Percentiles rank a stretch among this genome's conserved stretches.
These are phyloP conservation scores for Ispidina picta DNA, from an alignment of 2,797 vertebrate species.

Conservation along the genomic window DNA sequence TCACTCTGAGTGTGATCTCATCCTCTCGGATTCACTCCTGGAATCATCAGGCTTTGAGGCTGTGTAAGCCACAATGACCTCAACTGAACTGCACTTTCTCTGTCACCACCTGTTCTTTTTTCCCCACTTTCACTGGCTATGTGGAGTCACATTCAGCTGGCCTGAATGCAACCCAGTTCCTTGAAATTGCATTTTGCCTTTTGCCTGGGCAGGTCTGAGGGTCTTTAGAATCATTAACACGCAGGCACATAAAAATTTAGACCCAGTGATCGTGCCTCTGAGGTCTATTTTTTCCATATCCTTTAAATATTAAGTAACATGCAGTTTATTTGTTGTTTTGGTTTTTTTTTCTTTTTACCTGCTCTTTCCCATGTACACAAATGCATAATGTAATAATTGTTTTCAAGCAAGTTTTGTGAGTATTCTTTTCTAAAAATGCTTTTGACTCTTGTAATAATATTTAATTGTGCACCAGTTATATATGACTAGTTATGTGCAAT, in stretches of 20 bases:
- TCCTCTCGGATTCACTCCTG: conserved; percentile 1
- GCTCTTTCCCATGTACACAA: not conserved
- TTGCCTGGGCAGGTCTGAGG: not conserved
- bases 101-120: not conserved
- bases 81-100: not conserved
- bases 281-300: not conserved
- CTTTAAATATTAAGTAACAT: not conserved
- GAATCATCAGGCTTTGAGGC: conserved; percentile 13
- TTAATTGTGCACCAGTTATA: not conserved
- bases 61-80: not conserved
- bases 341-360: not conserved
- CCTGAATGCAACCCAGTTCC: not conserved
- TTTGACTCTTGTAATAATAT: not conserved
- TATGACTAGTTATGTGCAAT: not conserved
- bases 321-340: not conserved
- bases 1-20: not conserved
- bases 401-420: not conserved
- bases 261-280: not conserved
- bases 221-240: not conserved
- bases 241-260: not conserved
- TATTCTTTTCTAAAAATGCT: not conserved
- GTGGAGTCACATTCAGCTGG: not conserved
- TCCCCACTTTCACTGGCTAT: not conserved
- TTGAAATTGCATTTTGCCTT: not conserved
- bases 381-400: not conserved